Conservation (phyloP, 1,140 invertebrate genomes). For the Acromyrmex charruanus region DNA sequence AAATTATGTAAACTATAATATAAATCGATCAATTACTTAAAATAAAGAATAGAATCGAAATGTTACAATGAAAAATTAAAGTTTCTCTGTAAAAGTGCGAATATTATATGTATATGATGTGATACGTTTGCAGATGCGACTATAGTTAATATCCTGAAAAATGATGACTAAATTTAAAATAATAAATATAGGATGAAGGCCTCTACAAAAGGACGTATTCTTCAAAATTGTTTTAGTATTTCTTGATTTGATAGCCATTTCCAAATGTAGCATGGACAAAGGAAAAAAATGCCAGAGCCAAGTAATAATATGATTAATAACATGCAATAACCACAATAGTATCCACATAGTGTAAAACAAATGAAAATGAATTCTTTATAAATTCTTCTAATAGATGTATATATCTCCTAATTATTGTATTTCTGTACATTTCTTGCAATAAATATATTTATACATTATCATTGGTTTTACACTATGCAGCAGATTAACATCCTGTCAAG, state of each 20-base stretch:
- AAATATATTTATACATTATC: conserved; percentile 47
- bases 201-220: conserved; percentile 20
- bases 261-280: conserved; percentile 62
- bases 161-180: conserved; percentile 13
- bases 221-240: conserved; percentile 11
- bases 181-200: conserved; percentile 40
- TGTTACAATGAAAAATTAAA: conserved; percentile 19
- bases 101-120: conserved; percentile 36
- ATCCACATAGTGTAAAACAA: conserved; percentile 78
- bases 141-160: conserved; percentile 28
- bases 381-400: background rate
- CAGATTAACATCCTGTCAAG: conserved; percentile 69
- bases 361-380: conserved; percentile 54
- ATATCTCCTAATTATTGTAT: conserved; percentile 5
- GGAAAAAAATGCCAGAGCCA: conserved; percentile 71
- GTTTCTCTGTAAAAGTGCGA: conserved; percentile 15
- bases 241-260: conserved; percentile 29
- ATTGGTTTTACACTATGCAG: conserved; percentile 79
- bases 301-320: conserved; percentile 67
- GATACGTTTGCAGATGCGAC: background rate
- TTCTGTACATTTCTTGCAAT: background rate
- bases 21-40: conserved; percentile 18
- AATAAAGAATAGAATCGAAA: conserved; percentile 22
- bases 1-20: background rate
- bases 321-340: conserved; percentile 79